Percentiles rank a stretch among this genome's conserved stretches.
Conservation (phyloP, 1,140 invertebrate species). For the Leptinotarsa lineolata region DNA sequence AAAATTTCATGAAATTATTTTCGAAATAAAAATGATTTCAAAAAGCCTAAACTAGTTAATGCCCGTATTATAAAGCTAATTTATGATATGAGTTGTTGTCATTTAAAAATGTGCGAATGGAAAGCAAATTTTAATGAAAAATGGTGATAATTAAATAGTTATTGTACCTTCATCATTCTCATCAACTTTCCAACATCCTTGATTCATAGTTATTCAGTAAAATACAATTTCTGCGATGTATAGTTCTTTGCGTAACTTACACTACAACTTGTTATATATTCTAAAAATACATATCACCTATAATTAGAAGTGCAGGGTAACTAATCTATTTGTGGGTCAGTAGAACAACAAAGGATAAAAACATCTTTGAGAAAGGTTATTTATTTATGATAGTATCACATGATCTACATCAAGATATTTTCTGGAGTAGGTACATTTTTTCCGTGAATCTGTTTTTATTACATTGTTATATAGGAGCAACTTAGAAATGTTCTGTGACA, state of each 20-base stretch:
- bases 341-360: slow-evolving; percentile 22
- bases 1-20: too few relatives aligned
- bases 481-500: too few relatives aligned
- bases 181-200: slow-evolving; percentile 64
- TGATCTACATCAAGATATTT: too few relatives aligned
- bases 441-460: too few relatives aligned
- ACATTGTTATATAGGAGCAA: too few relatives aligned
- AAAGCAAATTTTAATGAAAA: slow-evolving; percentile 7
- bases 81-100: not conserved
- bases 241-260: slow-evolving; percentile 27
- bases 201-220: slow-evolving; percentile 52
- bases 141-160: not conserved
- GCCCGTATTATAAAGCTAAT: too few relatives aligned
- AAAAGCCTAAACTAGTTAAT: too few relatives aligned
- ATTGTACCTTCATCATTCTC: slow-evolving; percentile 62
- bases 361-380: not conserved
- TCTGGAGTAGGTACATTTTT: too few relatives aligned
- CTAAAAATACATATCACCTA: slow-evolving; percentile 12
- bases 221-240: slow-evolving; percentile 3
- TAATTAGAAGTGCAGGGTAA: slow-evolving; percentile 22
- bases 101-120: slow-evolving; percentile 28
- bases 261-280: slow-evolving; percentile 11
- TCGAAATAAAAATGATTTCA: too few relatives aligned
- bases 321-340: slow-evolving; percentile 14
- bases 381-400: too few relatives aligned